Evolutionary conservation across 2,797 vertebrate species (phyloP), one percentile per base, ranked within the genome.

Genomic region (Corythornis leucogaster): DNA sequence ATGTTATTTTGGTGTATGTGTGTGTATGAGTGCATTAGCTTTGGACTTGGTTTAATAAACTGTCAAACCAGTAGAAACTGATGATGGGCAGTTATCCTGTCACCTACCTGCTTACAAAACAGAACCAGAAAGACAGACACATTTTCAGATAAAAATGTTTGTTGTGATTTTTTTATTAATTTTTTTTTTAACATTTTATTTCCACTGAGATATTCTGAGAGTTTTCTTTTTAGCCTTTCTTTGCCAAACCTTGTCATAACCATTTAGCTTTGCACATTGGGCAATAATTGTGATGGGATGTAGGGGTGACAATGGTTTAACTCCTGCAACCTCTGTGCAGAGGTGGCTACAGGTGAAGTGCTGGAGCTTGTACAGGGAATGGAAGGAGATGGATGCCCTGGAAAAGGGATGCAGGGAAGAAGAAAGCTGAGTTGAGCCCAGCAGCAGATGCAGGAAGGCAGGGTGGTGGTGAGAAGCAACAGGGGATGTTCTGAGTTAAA

Each of bases 391-490:
- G 22, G 16, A 4, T 79, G 25, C 43, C 19, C 15, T 57, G 35
- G 48, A 22, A 62, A 42, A 87, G 31, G 26, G n/a, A 9, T 42
- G 5, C 30, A 40, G 46, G 14, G 31, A 59, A 75, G 68, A 82
- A 51, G 38, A 54, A 55, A 59, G 8, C 25, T 1, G 40, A 35
- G 7, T 35, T 33, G 0, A 1, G 48, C 26, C 24, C 13, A 50
- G 2, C 11, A 51, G 9, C 2, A 1, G 48, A 20, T 63, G 8
- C 13, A 40, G 51, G 38, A 55, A 77, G 33, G 17, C 28, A 38
- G 66, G 20, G 20, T 43, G 42, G 43, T n/a, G 46, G 22, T 5
- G 3, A 68, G 33, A 14, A 64, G 51, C 24, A 71, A 2, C 9
- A 22, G 59, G 21, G n/a, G 20, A 18, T 90, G 30, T 70, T 69